Evolutionary conservation across 2,888 invertebrate species (phyloP), one percentile per base, ranked within the genome.

Genomic region (Ctena decussata): DNA sequence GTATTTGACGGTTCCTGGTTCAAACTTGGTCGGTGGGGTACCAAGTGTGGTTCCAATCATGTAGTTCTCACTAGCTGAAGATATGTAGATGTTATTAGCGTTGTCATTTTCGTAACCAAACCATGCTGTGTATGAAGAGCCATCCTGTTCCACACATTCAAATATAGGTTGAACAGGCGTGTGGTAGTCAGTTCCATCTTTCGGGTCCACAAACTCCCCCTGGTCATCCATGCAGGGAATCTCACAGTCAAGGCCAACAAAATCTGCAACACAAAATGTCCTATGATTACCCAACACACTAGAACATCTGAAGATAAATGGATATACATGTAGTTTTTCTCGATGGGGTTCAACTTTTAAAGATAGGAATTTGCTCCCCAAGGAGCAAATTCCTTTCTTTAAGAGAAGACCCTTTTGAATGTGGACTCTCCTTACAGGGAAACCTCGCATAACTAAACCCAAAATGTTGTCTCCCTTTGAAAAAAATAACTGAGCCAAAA

Each of bases 61-160:
- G 3, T 91, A 46, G 11, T 93, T 93, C 46, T 91, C 91, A 32
- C 82, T 76, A 5, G 79, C 82, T 11, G 84, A 80, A 5, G 86
- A 75, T 12, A 92, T 87, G 76, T 92, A 91, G 5, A 93, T 85
- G 79, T 93, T 93, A 77, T 91, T 90, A 0, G 80, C 69, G 75
- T 93, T 93, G 15, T 70, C 70, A 71, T 93, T 93, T 37, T 76
- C 75, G 75, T 93, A 93, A 53, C 93, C 93, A 86, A 93, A 92
- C 92, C 91, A 93, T 0, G 92, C 92, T 8, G 79, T 85, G 39
- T 89, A 84, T 11, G 30, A 12, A 1, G 76, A 70, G 1, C 78
- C 37, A 44, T 75, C 37, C 24, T 41, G 21, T 12, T 87, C 80
- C n/a, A 89, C 74, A 57, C 92, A 92, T 37, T 77, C 84, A 84